phyloP scores from a whole-genome alignment of 2,888 invertebrate genomes.

The Acrobeloides nanus region DNA sequence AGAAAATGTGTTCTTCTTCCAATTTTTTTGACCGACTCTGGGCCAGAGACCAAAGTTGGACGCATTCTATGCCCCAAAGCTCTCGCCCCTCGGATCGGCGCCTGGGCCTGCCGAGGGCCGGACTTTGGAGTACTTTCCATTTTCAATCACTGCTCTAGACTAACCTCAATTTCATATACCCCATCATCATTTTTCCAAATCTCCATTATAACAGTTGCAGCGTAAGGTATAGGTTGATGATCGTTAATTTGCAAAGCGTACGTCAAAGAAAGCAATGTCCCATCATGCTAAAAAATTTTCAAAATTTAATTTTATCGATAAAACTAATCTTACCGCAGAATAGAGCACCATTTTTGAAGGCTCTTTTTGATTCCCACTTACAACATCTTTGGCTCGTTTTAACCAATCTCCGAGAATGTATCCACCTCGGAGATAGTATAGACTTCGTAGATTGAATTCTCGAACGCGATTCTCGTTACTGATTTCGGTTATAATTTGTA shows the following conservation, averaged over 20 bases:
- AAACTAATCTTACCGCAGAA: conserved; percentile 29
- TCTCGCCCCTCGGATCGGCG: no score
- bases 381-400: conserved; percentile 27
- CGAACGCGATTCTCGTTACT: conserved; percentile 9
- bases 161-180: conserved; percentile 10
- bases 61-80: no score
- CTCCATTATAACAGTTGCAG: conserved; percentile 38
- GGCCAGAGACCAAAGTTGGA: no score
- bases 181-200: conserved; percentile 23
- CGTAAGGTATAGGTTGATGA: conserved; percentile 33
- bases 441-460: conserved; percentile 12
- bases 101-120: no score
- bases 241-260: conserved; percentile 29
- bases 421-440: conserved; percentile 26
- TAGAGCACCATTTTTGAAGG: conserved; percentile 33
- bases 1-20: no score
- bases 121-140: no score
- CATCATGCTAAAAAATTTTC: conserved; percentile 36
- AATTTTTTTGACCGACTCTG: no score
- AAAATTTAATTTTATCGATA: neutral
- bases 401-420: conserved; percentile 33
- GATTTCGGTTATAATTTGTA: conserved; percentile 26
- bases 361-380: conserved; percentile 16
- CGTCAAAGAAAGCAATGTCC: conserved; percentile 32
- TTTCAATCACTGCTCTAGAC: no score